Base-by-base conservation (phyloP, 2,888 invertebrate species). In the Acanthopleura granulata region DNA sequence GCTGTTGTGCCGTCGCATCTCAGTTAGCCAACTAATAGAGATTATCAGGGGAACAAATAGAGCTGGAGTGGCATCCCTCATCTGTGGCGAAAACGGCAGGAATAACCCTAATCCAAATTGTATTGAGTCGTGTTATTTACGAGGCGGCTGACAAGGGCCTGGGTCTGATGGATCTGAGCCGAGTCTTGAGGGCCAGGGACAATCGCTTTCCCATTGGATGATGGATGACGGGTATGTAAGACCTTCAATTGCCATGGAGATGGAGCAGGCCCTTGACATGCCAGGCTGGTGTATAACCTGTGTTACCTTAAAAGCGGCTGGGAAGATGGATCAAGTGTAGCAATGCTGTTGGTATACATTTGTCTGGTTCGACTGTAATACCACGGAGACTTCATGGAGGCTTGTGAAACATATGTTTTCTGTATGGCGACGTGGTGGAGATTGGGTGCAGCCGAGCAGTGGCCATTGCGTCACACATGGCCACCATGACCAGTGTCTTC, bases 211-310 rank as follows among this genome's bases (percentile, higher is more conserved):
- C n/a, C 12, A n/a, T 22, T 57, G 57, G 57, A 57, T 57, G 57
- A 57, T 57, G 57, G 57, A 57, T 57, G 18, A 4, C n/a, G 22
- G 3, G 57, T n/a, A 18, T 22, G 18, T 18, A 57, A 18, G 22
- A 57, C 22, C 57, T 57, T 18, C n/a, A 57, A 57, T 57, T 57
- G 57, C 22, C 57, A 57, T 57, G 57, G n/a, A 57, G 57, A 57
- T 57, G 22, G 57, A 40, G 40, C 40, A 9, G 40, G 40, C 40
- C 9, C 40, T 40, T 40, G 40, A 40, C 3, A 9, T 40, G 40
- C 40, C 40, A 40, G 40, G 40, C 3, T 40, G 40, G 40, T 40
- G 40, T 40, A 40, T 40, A 40, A 40, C 40, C 40, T 40, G 40
- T 40, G 40, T 40, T 40, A 40, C 40, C 9, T 40, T 40, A 40